Evolutionary conservation across 2,113 vertebrate genomes (phyloP).

Genomic region (Bothrops jararaca): DNA sequence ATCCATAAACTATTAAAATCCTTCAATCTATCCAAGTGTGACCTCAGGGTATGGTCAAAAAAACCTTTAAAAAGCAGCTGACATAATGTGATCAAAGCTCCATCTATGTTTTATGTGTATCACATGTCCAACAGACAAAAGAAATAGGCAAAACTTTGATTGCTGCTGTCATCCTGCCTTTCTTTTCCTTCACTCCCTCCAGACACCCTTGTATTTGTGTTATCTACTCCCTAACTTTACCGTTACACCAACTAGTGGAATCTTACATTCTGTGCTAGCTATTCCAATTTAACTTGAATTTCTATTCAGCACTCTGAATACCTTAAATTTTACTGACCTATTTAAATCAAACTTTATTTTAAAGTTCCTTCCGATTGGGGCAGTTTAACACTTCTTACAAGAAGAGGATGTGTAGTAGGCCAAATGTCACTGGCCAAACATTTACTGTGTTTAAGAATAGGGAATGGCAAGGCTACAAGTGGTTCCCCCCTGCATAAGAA

Average conservation of each 20-base stretch:
- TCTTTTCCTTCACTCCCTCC: neutral
- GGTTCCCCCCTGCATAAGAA: neutral
- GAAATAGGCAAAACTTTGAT: neutral
- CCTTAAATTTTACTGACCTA: neutral
- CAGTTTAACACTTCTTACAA: neutral
- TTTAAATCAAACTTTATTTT: neutral
- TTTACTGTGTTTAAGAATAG: neutral
- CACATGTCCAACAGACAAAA: neutral
- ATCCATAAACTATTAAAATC: neutral
- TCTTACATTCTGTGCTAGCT: neutral
- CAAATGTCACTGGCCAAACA: neutral
- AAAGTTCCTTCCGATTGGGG: neutral
- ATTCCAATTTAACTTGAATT: neutral
- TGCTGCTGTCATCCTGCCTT: neutral
- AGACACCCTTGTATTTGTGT: neutral
- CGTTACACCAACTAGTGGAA: neutral
- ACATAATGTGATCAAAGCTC: neutral
- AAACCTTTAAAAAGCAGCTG: neutral
- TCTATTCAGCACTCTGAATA: neutral
- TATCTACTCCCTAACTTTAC: neutral
- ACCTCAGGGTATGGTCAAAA: neutral
- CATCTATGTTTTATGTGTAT: neutral
- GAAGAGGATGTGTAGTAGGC: neutral
- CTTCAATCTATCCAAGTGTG: neutral
- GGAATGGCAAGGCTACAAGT: neutral